These are phyloP conservation scores for Muricea muricata DNA, from an alignment of 92 coral and sea anemone species.

Conservation along the genomic window DNA sequence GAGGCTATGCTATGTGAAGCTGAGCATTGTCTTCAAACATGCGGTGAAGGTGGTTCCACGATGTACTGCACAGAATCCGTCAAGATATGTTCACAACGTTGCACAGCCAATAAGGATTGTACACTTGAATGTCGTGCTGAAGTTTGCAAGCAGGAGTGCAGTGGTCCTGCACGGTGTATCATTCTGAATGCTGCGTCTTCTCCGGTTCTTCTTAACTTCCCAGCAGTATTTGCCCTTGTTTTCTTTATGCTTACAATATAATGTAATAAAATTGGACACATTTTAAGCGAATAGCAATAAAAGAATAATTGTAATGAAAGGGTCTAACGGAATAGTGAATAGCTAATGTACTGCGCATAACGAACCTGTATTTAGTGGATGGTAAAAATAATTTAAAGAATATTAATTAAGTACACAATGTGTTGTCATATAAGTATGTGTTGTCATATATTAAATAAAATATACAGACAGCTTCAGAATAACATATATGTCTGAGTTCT, in stretches of 20 bases:
- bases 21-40: conserved; percentile 6
- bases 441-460: too few species aligned
- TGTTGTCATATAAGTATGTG: too few species aligned
- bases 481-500: conserved; percentile 29
- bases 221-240: not conserved
- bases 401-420: too few species aligned
- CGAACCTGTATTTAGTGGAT: too few species aligned
- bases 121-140: conserved; percentile 24
- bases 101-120: conserved; percentile 19
- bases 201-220: not conserved
- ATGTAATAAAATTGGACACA: not conserved
- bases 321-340: too few species aligned
- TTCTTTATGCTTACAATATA: not conserved
- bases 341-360: too few species aligned
- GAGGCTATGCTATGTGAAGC: conserved; percentile 24
- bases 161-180: conserved; percentile 20
- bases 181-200: not conserved
- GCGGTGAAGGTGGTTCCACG: conserved; percentile 60
- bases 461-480: too few species aligned
- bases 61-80: conserved; percentile 90
- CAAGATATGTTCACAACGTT: conserved; percentile 73
- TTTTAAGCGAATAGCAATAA: not conserved
- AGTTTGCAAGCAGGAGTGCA: conserved; percentile 17
- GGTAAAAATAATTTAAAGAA: too few species aligned
- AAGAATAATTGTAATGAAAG: too few species aligned